Conservation (phyloP, 2,888 invertebrate genomes). For the Terebella lapidaria region DNA sequence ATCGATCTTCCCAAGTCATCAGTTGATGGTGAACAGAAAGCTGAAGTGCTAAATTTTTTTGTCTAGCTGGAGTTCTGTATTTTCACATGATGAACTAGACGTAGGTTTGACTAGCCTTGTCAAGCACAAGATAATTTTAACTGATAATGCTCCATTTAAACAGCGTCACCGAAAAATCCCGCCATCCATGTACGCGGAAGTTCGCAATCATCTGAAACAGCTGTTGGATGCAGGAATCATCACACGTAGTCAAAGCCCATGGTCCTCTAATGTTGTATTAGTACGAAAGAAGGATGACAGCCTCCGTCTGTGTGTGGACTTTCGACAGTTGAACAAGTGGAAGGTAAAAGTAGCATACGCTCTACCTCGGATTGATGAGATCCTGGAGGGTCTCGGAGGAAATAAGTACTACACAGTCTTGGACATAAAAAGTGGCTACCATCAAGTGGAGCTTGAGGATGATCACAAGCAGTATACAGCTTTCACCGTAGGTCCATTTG, state of each 20-base stretch:
- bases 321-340: neutral
- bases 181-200: neutral
- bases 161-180: neutral
- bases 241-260: neutral
- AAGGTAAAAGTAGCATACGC: conserved; percentile 1
- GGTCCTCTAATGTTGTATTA: neutral
- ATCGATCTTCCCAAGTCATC: too few relatives aligned
- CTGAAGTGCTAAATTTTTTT: too few relatives aligned
- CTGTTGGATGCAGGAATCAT: neutral
- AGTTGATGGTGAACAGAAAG: too few relatives aligned
- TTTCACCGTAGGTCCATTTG: conserved; percentile 5
- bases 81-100: too few relatives aligned
- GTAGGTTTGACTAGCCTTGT: too few relatives aligned
- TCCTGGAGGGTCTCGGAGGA: neutral
- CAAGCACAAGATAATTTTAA: too few relatives aligned
- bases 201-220: conserved; percentile 3
- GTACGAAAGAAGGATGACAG: neutral
- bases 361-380: neutral
- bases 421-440: neutral
- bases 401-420: neutral
- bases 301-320: conserved; percentile 5
- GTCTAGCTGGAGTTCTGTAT: too few relatives aligned
- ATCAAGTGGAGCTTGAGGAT: neutral
- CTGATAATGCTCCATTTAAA: too few relatives aligned
- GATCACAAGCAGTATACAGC: conserved; percentile 2